Conservation (phyloP, 1,140 invertebrate species). For the Listronotus oregonensis region DNA sequence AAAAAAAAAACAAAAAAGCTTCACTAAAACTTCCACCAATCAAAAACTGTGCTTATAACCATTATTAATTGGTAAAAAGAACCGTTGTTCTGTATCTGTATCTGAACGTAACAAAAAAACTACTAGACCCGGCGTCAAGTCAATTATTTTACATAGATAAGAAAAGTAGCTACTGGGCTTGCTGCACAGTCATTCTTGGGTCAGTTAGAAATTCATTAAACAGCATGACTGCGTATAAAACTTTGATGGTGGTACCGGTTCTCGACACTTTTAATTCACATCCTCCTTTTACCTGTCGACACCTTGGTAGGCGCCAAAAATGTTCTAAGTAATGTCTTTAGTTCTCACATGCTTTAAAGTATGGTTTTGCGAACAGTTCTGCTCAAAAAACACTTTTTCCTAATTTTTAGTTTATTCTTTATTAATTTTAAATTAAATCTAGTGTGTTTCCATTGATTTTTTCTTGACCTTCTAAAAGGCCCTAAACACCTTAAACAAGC, state of each 20-base stretch:
- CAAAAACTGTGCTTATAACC: constrained; percentile 4
- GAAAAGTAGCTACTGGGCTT: constrained; percentile 43
- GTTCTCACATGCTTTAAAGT: too few species aligned
- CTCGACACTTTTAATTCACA: constrained; percentile 26
- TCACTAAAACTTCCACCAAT: neutral
- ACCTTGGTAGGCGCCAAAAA: constrained; percentile 24
- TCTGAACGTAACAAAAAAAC: constrained; percentile 16
- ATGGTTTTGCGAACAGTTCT: too few species aligned
- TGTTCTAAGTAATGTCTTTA: neutral
- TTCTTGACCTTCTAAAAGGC: too few species aligned
- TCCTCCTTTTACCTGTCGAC: constrained; percentile 30
- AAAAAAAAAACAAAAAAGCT: too few species aligned
- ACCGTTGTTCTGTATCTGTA: constrained; percentile 4
- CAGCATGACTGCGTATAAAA: constrained; percentile 34
- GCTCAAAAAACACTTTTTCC: too few species aligned
- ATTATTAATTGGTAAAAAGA: constrained; percentile 9
- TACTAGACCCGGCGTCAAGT: constrained; percentile 37
- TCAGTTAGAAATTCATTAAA: constrained; percentile 43
- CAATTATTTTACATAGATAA: constrained; percentile 46
- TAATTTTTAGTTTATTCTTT: too few species aligned
- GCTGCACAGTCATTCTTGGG: constrained; percentile 34
- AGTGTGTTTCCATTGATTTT: too few species aligned
- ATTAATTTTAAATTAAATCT: too few species aligned
- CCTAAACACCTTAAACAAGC: too few species aligned
- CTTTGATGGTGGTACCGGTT: constrained; percentile 20